These are phyloP conservation scores for Drosophila insularis DNA, from an alignment of 1,140 invertebrate species.

Conservation along the genomic window DNA sequence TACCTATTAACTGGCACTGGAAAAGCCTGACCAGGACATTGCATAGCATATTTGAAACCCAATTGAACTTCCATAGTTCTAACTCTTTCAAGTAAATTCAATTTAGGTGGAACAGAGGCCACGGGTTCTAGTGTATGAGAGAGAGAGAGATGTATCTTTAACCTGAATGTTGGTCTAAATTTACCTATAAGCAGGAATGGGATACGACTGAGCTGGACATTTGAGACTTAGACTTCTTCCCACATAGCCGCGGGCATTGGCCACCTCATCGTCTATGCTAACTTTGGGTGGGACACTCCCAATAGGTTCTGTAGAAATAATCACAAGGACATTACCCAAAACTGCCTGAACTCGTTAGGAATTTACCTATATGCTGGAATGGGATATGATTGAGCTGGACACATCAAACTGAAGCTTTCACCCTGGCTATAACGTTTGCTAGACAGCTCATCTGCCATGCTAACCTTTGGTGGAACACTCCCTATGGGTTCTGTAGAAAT, in stretches of 20 bases:
- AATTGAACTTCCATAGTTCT: constrained; percentile 84
- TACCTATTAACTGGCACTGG: constrained; percentile 88
- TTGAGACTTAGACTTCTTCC: constrained; percentile 84
- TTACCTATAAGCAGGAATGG: constrained; percentile 86
- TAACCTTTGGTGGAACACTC: constrained; percentile 89
- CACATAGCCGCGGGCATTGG: constrained; percentile 83
- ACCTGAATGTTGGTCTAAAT: constrained; percentile 57
- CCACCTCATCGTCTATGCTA: constrained; percentile 88
- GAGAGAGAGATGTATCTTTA: background rate
- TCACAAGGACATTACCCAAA: background rate
- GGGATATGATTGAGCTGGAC: constrained; percentile 87
- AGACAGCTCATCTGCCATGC: constrained; percentile 87
- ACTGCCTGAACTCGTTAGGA: constrained; percentile 50
- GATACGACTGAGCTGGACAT: constrained; percentile 87
- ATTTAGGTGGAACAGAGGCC: constrained; percentile 82
- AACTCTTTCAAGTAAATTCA: constrained; percentile 83
- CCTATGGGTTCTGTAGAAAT: constrained; percentile 87
- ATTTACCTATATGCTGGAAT: constrained; percentile 85
- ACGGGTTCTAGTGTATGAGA: constrained; percentile 41
- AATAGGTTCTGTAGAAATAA: constrained; percentile 86
- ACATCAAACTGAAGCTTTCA: constrained; percentile 84
- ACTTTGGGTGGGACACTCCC: constrained; percentile 90
- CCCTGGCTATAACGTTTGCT: constrained; percentile 82
- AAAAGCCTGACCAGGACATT: constrained; percentile 87
- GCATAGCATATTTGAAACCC: constrained; percentile 84